Conservation (phyloP, 1,140 invertebrate species). For the Euschistus heros region DNA sequence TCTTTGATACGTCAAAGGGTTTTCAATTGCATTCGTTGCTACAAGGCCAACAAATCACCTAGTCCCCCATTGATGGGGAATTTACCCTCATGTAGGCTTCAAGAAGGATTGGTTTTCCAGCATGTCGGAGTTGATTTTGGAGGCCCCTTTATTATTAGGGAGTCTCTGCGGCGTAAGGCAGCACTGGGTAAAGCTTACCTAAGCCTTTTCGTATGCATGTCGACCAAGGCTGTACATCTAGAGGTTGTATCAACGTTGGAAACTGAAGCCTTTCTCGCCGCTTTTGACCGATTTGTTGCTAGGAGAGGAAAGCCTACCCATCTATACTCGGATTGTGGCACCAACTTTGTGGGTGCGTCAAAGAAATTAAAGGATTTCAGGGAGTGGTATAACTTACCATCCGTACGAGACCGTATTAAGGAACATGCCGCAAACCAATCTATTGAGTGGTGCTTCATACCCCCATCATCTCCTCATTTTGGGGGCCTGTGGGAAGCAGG, state of each 20-base stretch:
- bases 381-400: too few species aligned
- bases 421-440: background rate
- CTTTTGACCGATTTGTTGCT: too few species aligned
- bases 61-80: too few species aligned
- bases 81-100: too few species aligned
- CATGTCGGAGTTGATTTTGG: background rate
- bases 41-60: background rate
- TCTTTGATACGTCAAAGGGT: background rate
- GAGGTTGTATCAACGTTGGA: too few species aligned
- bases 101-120: background rate
- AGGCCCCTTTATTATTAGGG: background rate
- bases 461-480: slow-evolving; percentile 27
- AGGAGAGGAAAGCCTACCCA: too few species aligned
- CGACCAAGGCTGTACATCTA: too few species aligned
- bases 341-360: background rate
- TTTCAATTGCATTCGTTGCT: background rate
- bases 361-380: background rate
- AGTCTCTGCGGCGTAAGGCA: background rate
- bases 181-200: slow-evolving; percentile 24
- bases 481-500: too few species aligned
- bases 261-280: too few species aligned
- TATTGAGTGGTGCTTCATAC: slow-evolving; percentile 16
- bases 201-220: too few species aligned
- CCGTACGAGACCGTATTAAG: background rate
- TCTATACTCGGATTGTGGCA: slow-evolving; percentile 35